Evolutionary conservation across 1,140 invertebrate species (phyloP), one percentile per base, ranked within the genome.

Genomic region (Atta colombica): DNA sequence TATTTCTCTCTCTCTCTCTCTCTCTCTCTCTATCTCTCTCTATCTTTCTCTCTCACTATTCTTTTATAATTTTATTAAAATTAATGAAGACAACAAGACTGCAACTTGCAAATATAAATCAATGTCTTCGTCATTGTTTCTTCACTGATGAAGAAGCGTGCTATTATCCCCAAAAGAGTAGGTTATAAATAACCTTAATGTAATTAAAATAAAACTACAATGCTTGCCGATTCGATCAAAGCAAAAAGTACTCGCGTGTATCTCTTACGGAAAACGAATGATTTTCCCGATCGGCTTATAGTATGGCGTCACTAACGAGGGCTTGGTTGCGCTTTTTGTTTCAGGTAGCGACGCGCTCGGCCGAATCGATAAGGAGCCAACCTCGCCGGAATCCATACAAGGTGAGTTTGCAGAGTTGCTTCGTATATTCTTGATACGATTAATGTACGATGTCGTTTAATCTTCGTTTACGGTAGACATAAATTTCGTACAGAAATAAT

Each of bases 371-470:
- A 95, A 94, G 90, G 93, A 95, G 86, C 94, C 94, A 88, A 91
- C 92, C 45, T 95, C 95, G 45, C 95, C 95, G 3, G 94, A 95
- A 90, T 95, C 94, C 74, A 92, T 95, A 86, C 94, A 95, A 92
- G 95, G 95, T 95, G 90, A 94, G 91, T 92, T 89, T 87, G 77
- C 87, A 87, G 35, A 63, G 84, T 89, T 90, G 87, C 85, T 82
- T 90, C 78, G 78, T 66, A 86, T 80, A 87, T 85, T 65, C 65
- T 60, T 71, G 60, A 90, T 84, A 68, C 78, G 80, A 90, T 89
- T 87, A 88, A 88, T 74, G 87, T 65, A 91, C 84, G 71, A 78
- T 74, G 85, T 58, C 58, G 78, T 66, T 87, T 88, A 82, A 91
- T 87, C 87, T 88, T 90, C 87, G 75, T 85, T 86, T 65, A 81